Percentiles rank a stretch among this genome's conserved stretches.
Evolutionary conservation across 2,888 invertebrate genomes (phyloP).

Genomic region (Pachydiplax longipennis): DNA sequence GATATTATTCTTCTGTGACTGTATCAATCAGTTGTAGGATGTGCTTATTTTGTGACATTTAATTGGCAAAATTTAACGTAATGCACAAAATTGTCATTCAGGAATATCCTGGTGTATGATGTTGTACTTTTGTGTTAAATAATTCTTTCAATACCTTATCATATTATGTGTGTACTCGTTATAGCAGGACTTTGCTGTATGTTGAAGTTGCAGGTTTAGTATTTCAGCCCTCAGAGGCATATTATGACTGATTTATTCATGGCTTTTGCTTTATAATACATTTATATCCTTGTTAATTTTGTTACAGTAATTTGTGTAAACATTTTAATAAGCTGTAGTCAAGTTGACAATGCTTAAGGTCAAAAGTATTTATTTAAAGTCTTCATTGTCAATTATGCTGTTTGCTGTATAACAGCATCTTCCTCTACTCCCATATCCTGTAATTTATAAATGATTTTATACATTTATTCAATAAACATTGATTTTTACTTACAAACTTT

Average conservation of each 20-base stretch:
- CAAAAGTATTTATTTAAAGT: not conserved
- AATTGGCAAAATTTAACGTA: too few relatives aligned
- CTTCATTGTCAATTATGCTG: not conserved
- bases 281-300: not conserved
- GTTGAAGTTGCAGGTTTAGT: too few relatives aligned
- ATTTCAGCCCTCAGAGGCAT: not conserved
- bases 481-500: not conserved
- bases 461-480: constrained; percentile 36
- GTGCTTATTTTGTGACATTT: too few relatives aligned
- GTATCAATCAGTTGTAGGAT: too few relatives aligned
- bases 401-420: not conserved
- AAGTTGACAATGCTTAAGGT: not conserved
- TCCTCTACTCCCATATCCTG: not conserved
- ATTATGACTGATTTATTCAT: not conserved
- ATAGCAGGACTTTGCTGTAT: too few relatives aligned
- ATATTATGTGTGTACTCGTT: too few relatives aligned
- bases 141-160: too few relatives aligned
- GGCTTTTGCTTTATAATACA: not conserved
- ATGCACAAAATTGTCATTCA: too few relatives aligned
- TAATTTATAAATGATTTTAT: constrained; percentile 16
- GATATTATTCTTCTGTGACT: too few relatives aligned
- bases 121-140: too few relatives aligned
- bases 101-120: too few relatives aligned
- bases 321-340: not conserved
- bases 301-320: not conserved